Evolutionary conservation across 2,888 invertebrate species (phyloP).

Genomic region (Tetragonula carbonaria): DNA sequence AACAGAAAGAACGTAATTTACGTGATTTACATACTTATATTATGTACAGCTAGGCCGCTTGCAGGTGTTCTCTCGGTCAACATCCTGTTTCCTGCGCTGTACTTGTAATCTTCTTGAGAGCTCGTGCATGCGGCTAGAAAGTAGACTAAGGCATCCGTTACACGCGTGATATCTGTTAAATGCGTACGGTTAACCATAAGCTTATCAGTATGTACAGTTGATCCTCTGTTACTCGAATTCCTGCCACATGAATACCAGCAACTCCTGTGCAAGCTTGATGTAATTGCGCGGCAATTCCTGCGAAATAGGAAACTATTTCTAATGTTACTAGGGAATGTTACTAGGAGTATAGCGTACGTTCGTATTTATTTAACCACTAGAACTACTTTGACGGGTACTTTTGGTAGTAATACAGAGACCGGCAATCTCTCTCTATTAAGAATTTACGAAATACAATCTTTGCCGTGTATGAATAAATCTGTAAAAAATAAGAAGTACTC

Average conservation of each 20-base stretch:
- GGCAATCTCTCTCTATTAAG: too few relatives aligned
- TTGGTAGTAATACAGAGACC: too few relatives aligned
- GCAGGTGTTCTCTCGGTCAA: conserved; percentile 57
- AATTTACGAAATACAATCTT: too few relatives aligned
- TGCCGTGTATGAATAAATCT: too few relatives aligned
- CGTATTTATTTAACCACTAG: too few relatives aligned
- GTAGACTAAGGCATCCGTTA: conserved; percentile 51
- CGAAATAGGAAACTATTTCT: neutral
- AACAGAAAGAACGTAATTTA: conserved; percentile 53
- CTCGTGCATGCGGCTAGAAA: conserved; percentile 28
- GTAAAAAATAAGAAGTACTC: too few relatives aligned
- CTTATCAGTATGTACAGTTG: conserved; percentile 5
- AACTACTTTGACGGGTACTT: too few relatives aligned
- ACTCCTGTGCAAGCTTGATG: neutral
- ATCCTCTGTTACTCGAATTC: neutral
- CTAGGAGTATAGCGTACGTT: neutral
- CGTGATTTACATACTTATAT: conserved; percentile 62
- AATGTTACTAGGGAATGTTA: neutral
- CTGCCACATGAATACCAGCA: neutral
- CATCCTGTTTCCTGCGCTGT: conserved; percentile 68
- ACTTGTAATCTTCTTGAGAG: conserved; percentile 26
- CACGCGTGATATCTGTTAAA: conserved; percentile 36
- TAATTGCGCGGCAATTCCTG: neutral
- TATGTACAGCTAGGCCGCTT: conserved; percentile 38
- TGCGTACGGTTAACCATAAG: neutral